phyloP scores from a whole-genome alignment of 2,888 invertebrate species.

The Netelia fuscicornis region DNA sequence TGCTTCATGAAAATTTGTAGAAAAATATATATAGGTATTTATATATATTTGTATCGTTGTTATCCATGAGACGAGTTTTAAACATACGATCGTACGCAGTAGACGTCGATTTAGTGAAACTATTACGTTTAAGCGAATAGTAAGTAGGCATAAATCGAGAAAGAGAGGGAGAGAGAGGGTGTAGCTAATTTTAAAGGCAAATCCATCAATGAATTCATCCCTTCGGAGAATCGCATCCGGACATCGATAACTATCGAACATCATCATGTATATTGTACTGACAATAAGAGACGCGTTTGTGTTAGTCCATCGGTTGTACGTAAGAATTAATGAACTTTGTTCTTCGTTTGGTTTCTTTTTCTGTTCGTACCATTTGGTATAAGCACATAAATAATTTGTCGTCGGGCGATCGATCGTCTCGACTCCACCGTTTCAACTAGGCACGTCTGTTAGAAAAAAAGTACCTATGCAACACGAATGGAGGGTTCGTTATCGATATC shows the following conservation, averaged over 20 bases:
- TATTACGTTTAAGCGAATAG: not conserved
- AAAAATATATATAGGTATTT: not conserved
- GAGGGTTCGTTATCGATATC: not conserved
- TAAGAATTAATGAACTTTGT: constrained; percentile 36
- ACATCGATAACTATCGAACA: not conserved
- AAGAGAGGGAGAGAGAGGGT: not conserved
- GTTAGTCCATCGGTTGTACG: constrained; percentile 52
- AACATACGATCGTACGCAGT: not conserved
- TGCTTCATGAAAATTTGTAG: not conserved
- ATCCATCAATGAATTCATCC: too few relatives aligned
- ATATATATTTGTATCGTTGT: not conserved
- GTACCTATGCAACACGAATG: not conserved
- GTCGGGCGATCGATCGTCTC: constrained; percentile 56
- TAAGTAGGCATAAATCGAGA: not conserved
- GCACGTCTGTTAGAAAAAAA: not conserved
- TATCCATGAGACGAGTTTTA: not conserved
- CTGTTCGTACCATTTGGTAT: constrained; percentile 15
- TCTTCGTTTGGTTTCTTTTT: not conserved
- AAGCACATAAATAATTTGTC: constrained; percentile 59
- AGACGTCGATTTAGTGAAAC: not conserved
- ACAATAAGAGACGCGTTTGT: constrained; percentile 1
- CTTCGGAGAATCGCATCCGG: not conserved
- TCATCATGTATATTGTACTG: not conserved
- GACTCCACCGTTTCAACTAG: not conserved
- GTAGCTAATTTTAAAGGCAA: too few relatives aligned